Evolutionary conservation across 35 echinoderm and acorn worm genomes (phyloP).

Genomic region (Ophioderma brevispina): DNA sequence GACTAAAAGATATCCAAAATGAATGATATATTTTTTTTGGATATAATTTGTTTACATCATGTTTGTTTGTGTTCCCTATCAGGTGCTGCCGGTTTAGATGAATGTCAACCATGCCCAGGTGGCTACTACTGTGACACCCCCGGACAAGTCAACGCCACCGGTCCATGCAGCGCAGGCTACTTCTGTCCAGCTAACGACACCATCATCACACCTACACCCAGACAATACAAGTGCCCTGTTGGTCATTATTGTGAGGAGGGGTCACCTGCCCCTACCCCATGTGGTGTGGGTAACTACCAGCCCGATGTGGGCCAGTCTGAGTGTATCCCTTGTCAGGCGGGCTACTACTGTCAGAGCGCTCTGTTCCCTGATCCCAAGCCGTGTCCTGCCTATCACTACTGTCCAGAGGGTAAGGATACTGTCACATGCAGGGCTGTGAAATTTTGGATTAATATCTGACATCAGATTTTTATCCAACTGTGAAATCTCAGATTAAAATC

Average conservation of each 20-base stretch:
- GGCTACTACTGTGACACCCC: slow-evolving; percentile 89
- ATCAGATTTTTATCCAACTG: too few species aligned
- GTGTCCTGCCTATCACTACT: slow-evolving; percentile 90
- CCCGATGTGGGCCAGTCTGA: slow-evolving; percentile 66
- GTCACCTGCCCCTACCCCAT: slow-evolving; percentile 68
- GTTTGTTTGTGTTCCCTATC: neutral
- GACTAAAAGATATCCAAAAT: neutral
- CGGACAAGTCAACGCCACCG: slow-evolving; percentile 79
- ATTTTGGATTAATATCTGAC: too few species aligned
- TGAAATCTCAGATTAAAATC: too few species aligned
- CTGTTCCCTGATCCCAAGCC: slow-evolving; percentile 88
- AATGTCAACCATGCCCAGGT: slow-evolving; percentile 85
- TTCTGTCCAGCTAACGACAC: slow-evolving; percentile 93
- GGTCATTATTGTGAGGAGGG: slow-evolving; percentile 91
- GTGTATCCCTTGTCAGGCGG: slow-evolving; percentile 91
- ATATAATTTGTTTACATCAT: neutral
- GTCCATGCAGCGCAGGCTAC: slow-evolving; percentile 68
- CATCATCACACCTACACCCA: slow-evolving; percentile 69
- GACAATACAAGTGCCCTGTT: slow-evolving; percentile 65
- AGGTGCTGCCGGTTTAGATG: slow-evolving; percentile 73
- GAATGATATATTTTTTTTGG: neutral
- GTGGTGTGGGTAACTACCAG: slow-evolving; percentile 90
- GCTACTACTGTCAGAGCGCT: slow-evolving; percentile 94
- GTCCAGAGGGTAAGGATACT: slow-evolving; percentile 75
- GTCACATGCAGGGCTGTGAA: too few species aligned